Base-by-base conservation (phyloP, 1,140 invertebrate species). In the Teleopsis dalmanni region DNA sequence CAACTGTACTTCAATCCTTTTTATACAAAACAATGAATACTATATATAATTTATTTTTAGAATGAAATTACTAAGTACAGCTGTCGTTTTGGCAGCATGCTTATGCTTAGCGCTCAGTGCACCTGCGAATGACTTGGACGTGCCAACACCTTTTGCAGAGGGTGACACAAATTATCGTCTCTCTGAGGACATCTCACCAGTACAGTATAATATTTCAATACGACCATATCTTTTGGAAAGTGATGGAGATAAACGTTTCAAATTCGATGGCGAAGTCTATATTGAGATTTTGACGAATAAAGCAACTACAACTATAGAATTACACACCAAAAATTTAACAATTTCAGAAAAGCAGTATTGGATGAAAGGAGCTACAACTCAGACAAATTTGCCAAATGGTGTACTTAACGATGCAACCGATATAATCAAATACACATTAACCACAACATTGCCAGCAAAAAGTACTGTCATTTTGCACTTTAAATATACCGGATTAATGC, bases 321-420 rank as follows among this genome's bases (percentile, higher is more conserved):
- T 91, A 0, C 86, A 91, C 57, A 73, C 76, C 0, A 75, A 79
- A 53, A 74, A 78, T 48, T 56, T 88, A 3, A 72, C 60, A 0
- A 77, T 79, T 19, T 57, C 54, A 3, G 2, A 35, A 1, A 21
- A 13, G 11, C 50, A 67, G 38, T 67, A 51, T 27, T 68, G 59
- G 55, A 3, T 3, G 57, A 11, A 42, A 49, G n/a, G 58, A 42
- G 29, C 13, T 3, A 5, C 23, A 1, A 48, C 63, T 3, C 69
- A 67, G 51, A 35, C 64, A 13, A 55, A 26, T 25, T 52, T 73
- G 13, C 47, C 14, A 7, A 47, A 62, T 13, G 3, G 14, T n/a
- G n/a, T 14, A 44, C 23, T 16, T 9, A 27, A 58, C 61, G 50
- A 8, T 57, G 55, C 53, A 38, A 65, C 54, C 4, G 54, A 55